Base-by-base conservation (phyloP, 2,888 invertebrate species). In the Galeruca laticollis region DNA sequence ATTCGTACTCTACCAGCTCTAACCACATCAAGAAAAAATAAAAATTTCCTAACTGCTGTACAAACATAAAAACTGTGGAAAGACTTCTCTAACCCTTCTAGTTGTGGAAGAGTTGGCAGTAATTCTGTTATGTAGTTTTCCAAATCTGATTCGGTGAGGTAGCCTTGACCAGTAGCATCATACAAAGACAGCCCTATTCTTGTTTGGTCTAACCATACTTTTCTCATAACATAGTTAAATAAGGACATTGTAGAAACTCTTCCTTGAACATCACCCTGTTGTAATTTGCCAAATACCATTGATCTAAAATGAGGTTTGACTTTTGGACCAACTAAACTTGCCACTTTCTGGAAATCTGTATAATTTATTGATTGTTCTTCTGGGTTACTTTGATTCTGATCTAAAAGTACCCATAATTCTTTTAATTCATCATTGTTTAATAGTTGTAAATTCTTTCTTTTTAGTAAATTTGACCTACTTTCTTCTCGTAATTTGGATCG, bases 41-140 rank as follows among this genome's bases (percentile, higher is more conserved):
- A 90, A 87, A 99, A 98, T 84, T 98, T 97, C 77, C 98, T 89
- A 0, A 97, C 97, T 2, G 97, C 98, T 0, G 98, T 97, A 83
- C 98, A 98, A 20, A 97, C 94, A 84, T 98, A 99, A 87, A 98
- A 98, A 11, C 94, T 95, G 80, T 96, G 95, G 86, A 98, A 98
- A 0, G 97, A 96, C 40, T 94, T 93, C 84, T 97, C 96, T 63
- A 98, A 86, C 0, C 96, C 95, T 82, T 96, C 94, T 3, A 98
- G 86, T 65, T 97, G 97, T 0, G 95, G 93, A 47, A 98, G 86
- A 0, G 97, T 96, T 0, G 98, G 98, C 64, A 98, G 94, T 65
- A 98, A 87, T 82, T 98, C 98, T 15, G 93, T 89, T 77, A 98
- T 97, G 83, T 98, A 99, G 84, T 94, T 96, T 84, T 98, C 98